Evolutionary conservation across 2,113 vertebrate species (phyloP), one percentile per base, ranked within the genome.

Genomic region (Notothenia coriiceps): DNA sequence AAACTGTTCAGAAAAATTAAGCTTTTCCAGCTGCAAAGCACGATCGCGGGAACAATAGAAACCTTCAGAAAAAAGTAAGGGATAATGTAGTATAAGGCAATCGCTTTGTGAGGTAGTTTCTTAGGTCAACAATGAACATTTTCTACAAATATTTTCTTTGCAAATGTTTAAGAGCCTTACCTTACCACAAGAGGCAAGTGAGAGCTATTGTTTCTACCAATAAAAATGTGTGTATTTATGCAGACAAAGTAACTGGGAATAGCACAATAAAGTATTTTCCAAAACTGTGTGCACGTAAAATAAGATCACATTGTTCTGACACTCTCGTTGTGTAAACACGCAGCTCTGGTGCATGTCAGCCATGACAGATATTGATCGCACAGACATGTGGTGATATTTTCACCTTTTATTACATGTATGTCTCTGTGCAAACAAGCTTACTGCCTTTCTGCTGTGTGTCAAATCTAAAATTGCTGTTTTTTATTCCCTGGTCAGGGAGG

Each of bases 391-490:
- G 20, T 83, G 68, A 69, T 86, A 83, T 75, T 61, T 84, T 74
- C 71, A 74, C 46, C 29, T 17, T 83, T 88, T 84, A 93, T 93
- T 91, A 90, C 77, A 78, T 84, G 68, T 85, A 63, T 83, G 79
- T 76, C 74, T 83, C 17, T 64, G 20, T 66, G 68, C 72, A 91
- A 84, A 92, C 83, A 90, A 72, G 71, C 55, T 43, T 15, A 72
- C 73, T 46, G 43, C 47, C 74, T 77, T 33, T 83, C 35, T 63
- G n/a, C 73, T 35, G 40, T 49, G 57, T 44, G 35, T 64, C 65
- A 54, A n/a, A 62, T 78, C 76, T 66, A n/a, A 79, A 84, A 86
- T 61, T 44, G 74, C 76, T 43, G n/a, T 56, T 77, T 70, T 7
- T 49, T 22, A 18, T 88, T 66, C 74, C 71, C 82, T 49, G 76